These are phyloP conservation scores for Sceloporus tristichus DNA, from an alignment of 2,113 vertebrate species.

Conservation along the genomic window DNA sequence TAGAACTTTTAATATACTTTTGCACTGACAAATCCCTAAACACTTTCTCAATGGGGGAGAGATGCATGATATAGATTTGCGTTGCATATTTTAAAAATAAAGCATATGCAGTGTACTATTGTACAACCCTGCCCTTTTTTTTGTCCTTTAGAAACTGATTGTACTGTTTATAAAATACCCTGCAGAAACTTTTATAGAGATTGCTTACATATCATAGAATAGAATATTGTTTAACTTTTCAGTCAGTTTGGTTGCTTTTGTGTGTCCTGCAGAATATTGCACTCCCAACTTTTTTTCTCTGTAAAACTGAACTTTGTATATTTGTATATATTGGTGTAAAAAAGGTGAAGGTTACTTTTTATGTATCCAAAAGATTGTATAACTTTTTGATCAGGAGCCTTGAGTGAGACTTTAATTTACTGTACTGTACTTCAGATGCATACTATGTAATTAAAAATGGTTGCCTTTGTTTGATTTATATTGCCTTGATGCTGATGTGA, in stretches of 20 bases:
- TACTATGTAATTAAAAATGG: slow-evolving; percentile 70
- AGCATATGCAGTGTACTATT: slow-evolving; percentile 73
- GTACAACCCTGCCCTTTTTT: slow-evolving; percentile 66
- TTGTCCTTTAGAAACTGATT: slow-evolving; percentile 69
- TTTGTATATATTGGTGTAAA: slow-evolving; percentile 75
- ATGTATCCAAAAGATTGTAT: slow-evolving; percentile 52
- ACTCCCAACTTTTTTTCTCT: slow-evolving; percentile 63
- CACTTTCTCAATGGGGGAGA: slow-evolving; percentile 74
- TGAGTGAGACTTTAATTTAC: slow-evolving; percentile 59
- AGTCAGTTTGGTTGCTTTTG: slow-evolving; percentile 67
- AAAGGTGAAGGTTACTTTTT: slow-evolving; percentile 60
- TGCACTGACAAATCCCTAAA: slow-evolving; percentile 85
- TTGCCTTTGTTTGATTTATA: slow-evolving; percentile 39
- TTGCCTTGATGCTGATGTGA: neutral
- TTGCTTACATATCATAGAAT: slow-evolving; percentile 61
- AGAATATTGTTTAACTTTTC: slow-evolving; percentile 77
- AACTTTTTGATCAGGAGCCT: slow-evolving; percentile 65
- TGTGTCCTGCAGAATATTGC: slow-evolving; percentile 39
- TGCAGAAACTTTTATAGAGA: slow-evolving; percentile 69
- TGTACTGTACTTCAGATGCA: slow-evolving; percentile 64
- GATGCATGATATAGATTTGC: slow-evolving; percentile 71
- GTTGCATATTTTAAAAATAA: slow-evolving; percentile 54
- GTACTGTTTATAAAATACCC: slow-evolving; percentile 74
- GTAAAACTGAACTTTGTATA: slow-evolving; percentile 71
- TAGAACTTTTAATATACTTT: slow-evolving; percentile 84